Conservation (phyloP, 2,113 vertebrate genomes). For the Engraulis encrasicolus region DNA sequence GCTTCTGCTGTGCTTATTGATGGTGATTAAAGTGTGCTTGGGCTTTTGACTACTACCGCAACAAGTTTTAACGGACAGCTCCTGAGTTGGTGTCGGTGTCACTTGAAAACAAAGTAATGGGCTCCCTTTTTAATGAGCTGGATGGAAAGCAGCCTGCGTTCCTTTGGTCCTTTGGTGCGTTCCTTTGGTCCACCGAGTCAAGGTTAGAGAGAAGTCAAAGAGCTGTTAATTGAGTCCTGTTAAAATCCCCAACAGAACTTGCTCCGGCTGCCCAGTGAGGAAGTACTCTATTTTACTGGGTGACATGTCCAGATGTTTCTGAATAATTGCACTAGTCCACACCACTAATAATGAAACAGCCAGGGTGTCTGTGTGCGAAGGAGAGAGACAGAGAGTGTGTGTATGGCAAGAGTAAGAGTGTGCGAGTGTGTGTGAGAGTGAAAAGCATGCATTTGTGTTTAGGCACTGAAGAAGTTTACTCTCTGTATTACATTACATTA, state of each 20-base stretch:
- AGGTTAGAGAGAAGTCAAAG: constrained; percentile 16
- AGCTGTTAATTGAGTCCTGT: constrained; percentile 38
- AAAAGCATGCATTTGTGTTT: too few species aligned
- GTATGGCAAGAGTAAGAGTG: too few species aligned
- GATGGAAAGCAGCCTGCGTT: background rate
- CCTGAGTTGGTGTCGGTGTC: background rate
- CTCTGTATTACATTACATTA: too few species aligned
- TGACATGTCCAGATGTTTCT: background rate
- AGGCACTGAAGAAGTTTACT: too few species aligned
- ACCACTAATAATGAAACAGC: background rate
- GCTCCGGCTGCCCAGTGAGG: constrained; percentile 15
- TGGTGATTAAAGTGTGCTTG: background rate
- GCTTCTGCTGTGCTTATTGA: background rate
- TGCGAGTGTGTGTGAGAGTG: background rate
- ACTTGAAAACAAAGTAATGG: background rate
- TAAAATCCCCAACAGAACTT: constrained; percentile 19
- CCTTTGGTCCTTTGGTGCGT: background rate
- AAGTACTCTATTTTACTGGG: constrained; percentile 21
- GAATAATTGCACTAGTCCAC: background rate
- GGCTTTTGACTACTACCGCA: background rate
- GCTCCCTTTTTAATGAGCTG: background rate
- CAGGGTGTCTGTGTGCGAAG: background rate
- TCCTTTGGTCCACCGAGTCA: background rate
- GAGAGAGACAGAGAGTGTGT: background rate
- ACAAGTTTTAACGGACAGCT: background rate